Evolutionary conservation across 2,113 vertebrate species (phyloP).

Genomic region (Raja brachyura): DNA sequence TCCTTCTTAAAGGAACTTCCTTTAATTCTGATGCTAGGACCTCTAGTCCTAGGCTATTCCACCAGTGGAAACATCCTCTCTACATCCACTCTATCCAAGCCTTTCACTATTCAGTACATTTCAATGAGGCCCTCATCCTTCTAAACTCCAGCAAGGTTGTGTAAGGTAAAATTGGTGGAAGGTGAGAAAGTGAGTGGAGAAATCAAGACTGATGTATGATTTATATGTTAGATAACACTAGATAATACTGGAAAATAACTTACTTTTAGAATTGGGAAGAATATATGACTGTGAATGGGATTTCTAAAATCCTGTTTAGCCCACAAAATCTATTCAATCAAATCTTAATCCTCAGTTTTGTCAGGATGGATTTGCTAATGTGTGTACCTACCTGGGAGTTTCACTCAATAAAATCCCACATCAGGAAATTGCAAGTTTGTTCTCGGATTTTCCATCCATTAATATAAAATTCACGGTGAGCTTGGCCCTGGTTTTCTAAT

Average conservation of each 20-base stretch:
- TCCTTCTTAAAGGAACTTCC: no score
- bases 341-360: not conserved
- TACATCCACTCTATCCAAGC: no score
- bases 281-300: not conserved
- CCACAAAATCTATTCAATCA: not conserved
- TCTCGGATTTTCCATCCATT: not conserved
- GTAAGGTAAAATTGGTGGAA: not conserved
- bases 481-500: not conserved
- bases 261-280: not conserved
- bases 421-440: not conserved
- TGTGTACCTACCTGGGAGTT: not conserved
- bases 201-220: not conserved
- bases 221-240: not conserved
- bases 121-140: no score
- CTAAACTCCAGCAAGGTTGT: not conserved
- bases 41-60: no score
- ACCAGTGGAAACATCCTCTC: no score
- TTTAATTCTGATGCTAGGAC: no score
- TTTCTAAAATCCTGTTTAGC: not conserved
- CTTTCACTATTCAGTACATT: no score
- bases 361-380: not conserved
- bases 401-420: not conserved
- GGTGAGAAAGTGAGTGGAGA: not conserved
- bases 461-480: not conserved
- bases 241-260: not conserved